These are phyloP conservation scores for Pseudochromis fuscus DNA, from an alignment of 2,797 vertebrate genomes.

Conservation along the genomic window DNA sequence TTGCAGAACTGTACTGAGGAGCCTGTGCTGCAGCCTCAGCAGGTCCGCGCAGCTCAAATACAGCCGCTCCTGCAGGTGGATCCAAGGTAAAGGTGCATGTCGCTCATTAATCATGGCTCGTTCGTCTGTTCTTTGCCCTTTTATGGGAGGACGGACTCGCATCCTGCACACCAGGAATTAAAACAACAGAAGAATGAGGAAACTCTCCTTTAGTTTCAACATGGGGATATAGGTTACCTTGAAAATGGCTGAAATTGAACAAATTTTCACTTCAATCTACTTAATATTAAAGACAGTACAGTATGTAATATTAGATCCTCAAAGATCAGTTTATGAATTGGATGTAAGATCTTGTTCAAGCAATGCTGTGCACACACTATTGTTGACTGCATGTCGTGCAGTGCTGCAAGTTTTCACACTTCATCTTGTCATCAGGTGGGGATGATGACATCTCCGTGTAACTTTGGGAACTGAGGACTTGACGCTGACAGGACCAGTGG, in stretches of 20 bases:
- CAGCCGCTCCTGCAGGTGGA: slow-evolving; percentile 71
- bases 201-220: slow-evolving; percentile 12
- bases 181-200: slow-evolving; percentile 39
- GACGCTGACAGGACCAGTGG: slow-evolving; percentile 64
- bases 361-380: background rate
- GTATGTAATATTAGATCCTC: no score
- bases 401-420: slow-evolving; percentile 60
- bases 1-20: slow-evolving; percentile 27
- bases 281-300: no score
- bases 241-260: background rate
- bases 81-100: slow-evolving; percentile 75
- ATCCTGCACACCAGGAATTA: slow-evolving; percentile 73
- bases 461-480: slow-evolving; percentile 55
- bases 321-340: background rate
- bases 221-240: background rate
- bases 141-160: slow-evolving; percentile 66
- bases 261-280: background rate
- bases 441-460: slow-evolving; percentile 69
- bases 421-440: slow-evolving; percentile 50
- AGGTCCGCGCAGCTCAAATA: slow-evolving; percentile 52
- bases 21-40: slow-evolving; percentile 41
- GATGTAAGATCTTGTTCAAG: background rate
- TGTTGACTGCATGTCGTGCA: background rate
- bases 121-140: slow-evolving; percentile 59
- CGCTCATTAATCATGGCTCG: slow-evolving; percentile 74